Conservation (phyloP, 2,888 invertebrate species). For the Philhelius pedissequus region DNA sequence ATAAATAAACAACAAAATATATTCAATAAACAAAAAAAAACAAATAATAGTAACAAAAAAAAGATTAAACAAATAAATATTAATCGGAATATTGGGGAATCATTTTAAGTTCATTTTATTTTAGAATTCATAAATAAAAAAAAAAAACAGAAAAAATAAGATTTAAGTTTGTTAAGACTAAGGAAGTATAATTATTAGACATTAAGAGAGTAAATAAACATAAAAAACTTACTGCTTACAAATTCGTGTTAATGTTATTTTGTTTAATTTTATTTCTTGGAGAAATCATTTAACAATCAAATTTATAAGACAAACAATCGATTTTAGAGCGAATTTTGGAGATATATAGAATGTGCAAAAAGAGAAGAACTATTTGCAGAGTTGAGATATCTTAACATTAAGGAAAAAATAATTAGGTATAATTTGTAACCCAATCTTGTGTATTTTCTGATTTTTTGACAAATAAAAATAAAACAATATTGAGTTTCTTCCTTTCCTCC, state of each 20-base stretch:
- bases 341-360: not conserved
- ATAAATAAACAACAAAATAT: not conserved
- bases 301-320: not conserved
- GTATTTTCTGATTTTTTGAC: not conserved
- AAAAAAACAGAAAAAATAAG: slow-evolving; percentile 2
- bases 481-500: not conserved
- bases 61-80: not conserved
- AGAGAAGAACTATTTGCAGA: not conserved
- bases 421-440: not conserved
- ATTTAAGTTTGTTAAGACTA: slow-evolving; percentile 29
- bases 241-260: not conserved
- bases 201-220: slow-evolving; percentile 23
- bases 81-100: slow-evolving; percentile 25
- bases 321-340: not conserved
- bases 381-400: not conserved
- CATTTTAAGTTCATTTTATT: slow-evolving; percentile 26
- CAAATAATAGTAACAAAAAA: too few species aligned
- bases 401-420: not conserved
- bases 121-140: slow-evolving; percentile 7
- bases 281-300: not conserved
- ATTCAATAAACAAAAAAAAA: not conserved
- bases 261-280: not conserved
- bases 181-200: slow-evolving; percentile 29
- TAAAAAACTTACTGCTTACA: slow-evolving; percentile 26
- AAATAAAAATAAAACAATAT: not conserved